Base-by-base conservation (phyloP, 2,113 vertebrate genomes). In the Lophius piscatorius region DNA sequence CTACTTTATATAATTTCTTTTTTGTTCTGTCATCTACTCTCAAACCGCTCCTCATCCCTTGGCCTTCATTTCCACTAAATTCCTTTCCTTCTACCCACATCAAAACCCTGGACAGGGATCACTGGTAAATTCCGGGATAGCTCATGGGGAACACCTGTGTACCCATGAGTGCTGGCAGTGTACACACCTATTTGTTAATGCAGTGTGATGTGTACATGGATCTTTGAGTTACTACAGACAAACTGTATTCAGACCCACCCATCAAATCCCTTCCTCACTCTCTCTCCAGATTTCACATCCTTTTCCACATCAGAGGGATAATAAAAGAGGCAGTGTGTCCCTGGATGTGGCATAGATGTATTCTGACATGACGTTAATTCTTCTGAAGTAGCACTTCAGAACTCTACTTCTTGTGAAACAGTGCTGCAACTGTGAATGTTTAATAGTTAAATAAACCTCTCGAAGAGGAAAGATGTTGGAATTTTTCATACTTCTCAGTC, bases 221-320 rank as follows among this genome's bases (percentile, higher is more conserved):
- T 82, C 80, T 79, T 85, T 68, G 64, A 73, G 78, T 57, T 73
- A 80, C 80, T 69, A 64, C 74, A 70, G 77, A 76, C 52, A 65
- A 86, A 84, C 79, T 80, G 74, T 62, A 84, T 81, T 90, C 78
- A 62, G 81, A 87, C 78, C 76, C 50, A 59, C 67, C 67, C 47
- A 65, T 52, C 61, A 83, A 87, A 87, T 76, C 59, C 63, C 75
- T 73, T 87, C 83, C 65, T 82, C 87, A 87, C 81, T 78, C 79
- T 71, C 68, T 55, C 80, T 86, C 82, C 74, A 88, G 67, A 88
- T 88, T 87, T 88, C 85, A 88, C 88, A 90, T 85, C 87, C 84
- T 84, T 81, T 72, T 56, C 70, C 73, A 82, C 85, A 84, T 87
- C 74, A 80, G 76, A 83, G 63, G 60, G 45, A 54, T 14, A 80